Percentiles rank a stretch among this genome's conserved stretches.
phyloP scores from a whole-genome alignment of 2,113 vertebrate genomes.

The Todiramphus saurophagus region DNA sequence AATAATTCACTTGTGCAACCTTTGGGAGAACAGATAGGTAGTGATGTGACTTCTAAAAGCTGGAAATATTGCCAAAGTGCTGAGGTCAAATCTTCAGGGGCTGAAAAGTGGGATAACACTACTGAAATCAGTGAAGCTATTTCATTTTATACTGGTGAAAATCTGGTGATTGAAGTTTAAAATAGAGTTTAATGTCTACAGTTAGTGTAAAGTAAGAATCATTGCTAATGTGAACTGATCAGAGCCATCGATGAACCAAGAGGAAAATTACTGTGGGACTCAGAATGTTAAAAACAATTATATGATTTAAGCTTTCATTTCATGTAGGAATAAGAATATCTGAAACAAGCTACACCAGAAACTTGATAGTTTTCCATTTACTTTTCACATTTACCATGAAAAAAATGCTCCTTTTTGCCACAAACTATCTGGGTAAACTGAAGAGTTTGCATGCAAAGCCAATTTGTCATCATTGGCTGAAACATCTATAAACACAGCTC shows the following conservation, averaged over 20 bases:
- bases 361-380: background rate
- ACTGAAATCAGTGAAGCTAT: background rate
- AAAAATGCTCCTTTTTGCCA: background rate
- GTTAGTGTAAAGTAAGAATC: background rate
- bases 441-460: background rate
- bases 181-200: background rate
- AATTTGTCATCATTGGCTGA: background rate
- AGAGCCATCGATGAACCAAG: background rate
- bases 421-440: background rate
- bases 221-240: background rate
- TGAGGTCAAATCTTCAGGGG: background rate
- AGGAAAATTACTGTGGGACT: background rate
- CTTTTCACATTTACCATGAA: slow-evolving; percentile 12
- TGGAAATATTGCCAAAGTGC: background rate
- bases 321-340: background rate
- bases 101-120: background rate
- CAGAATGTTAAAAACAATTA: background rate
- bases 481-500: background rate
- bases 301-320: background rate
- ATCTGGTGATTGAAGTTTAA: background rate
- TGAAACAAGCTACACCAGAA: background rate
- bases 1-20: background rate
- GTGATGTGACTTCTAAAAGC: background rate
- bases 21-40: background rate
- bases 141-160: background rate